A percentile compares a stretch with the other conserved stretches of the same genome.
Evolutionary conservation across 2,113 vertebrate species (phyloP).

Genomic region (Mungos mungo): DNA sequence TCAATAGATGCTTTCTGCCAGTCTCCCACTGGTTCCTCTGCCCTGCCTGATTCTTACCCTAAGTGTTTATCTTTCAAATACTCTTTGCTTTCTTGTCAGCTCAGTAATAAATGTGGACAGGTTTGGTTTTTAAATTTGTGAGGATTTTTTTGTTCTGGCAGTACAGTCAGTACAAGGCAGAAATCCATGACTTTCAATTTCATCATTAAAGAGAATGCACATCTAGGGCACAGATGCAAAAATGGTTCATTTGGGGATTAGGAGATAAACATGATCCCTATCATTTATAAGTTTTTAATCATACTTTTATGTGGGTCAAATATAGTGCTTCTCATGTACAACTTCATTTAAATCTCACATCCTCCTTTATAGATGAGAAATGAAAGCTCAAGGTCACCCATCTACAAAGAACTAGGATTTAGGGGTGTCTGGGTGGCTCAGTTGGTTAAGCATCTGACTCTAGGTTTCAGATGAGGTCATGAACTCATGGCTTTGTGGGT

Average conservation of each 20-base stretch:
- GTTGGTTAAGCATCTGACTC: too few relatives aligned
- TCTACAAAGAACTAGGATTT: not conserved
- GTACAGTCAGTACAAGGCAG: not conserved
- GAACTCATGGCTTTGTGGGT: too few relatives aligned
- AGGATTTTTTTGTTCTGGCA: slow-evolving; percentile 8
- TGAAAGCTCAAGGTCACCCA: not conserved
- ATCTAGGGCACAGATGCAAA: not conserved
- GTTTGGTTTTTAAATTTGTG: not conserved
- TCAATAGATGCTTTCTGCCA: not conserved
- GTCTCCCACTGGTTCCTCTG: too few relatives aligned
- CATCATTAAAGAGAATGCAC: not conserved
- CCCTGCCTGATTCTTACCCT: not conserved
- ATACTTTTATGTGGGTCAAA: not conserved
- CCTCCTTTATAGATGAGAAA: not conserved
- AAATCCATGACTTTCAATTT: not conserved
- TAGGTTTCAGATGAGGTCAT: too few relatives aligned
- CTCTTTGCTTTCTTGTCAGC: not conserved
- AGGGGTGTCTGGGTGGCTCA: too few relatives aligned
- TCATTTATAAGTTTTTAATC: not conserved
- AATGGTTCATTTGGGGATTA: not conserved
- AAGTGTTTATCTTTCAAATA: not conserved
- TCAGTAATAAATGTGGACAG: not conserved
- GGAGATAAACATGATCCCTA: not conserved
- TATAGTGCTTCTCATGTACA: not conserved
- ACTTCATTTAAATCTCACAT: not conserved